Percentiles rank a stretch among this genome's conserved stretches.
Conservation (phyloP, 2,888 invertebrate genomes). For the Andrena dorsata region DNA sequence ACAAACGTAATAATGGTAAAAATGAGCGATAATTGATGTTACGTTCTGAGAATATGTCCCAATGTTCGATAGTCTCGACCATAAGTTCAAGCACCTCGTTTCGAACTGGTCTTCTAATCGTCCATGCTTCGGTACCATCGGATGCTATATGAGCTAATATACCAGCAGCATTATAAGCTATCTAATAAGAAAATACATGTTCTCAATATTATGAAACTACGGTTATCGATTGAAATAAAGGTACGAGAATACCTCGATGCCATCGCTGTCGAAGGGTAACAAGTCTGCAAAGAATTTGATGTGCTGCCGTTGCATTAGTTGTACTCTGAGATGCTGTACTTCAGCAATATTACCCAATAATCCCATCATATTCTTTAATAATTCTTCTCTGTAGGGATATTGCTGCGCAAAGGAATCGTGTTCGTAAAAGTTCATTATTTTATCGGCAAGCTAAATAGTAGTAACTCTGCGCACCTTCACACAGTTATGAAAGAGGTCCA, state of each 20-base stretch:
- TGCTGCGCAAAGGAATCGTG: conserved; percentile 86
- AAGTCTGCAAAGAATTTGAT: conserved; percentile 94
- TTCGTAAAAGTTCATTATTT: not conserved
- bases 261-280: conserved; percentile 94
- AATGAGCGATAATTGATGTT: conserved; percentile 99
- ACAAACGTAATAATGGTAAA: conserved; percentile 95
- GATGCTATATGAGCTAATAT: conserved; percentile 98
- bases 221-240: conserved; percentile 21
- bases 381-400: conserved; percentile 95
- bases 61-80: conserved; percentile 93
- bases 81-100: conserved; percentile 91
- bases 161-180: conserved; percentile 98
- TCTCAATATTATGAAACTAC: conserved; percentile 24
- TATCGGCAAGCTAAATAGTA: conserved; percentile 6
- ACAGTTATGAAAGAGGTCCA: conserved; percentile 95
- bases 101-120: conserved; percentile 89
- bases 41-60: conserved; percentile 94
- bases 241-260: conserved; percentile 92
- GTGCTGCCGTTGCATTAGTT: conserved; percentile 94
- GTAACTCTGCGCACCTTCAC: conserved; percentile 88
- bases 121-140: conserved; percentile 95
- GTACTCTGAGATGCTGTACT: conserved; percentile 92
- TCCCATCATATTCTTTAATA: conserved; percentile 99
- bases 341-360: conserved; percentile 98
- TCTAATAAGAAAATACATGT: conserved; percentile 84